phyloP scores from a whole-genome alignment of 2,113 vertebrate genomes.

The Pomatorhinus ruficollis region DNA sequence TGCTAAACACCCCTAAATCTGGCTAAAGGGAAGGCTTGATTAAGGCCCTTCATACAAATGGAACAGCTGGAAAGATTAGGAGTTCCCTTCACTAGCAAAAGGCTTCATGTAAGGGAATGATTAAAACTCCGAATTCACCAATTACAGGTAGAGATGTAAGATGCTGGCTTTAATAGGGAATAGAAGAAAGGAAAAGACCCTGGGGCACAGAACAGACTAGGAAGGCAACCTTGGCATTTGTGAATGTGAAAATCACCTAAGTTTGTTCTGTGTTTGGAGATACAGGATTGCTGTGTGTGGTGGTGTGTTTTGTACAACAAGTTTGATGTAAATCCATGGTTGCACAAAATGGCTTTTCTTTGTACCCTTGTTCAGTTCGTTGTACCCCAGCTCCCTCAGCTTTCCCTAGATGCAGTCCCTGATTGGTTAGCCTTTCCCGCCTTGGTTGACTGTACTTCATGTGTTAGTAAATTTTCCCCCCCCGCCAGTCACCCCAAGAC shows the following conservation, averaged over 20 bases:
- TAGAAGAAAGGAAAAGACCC: not conserved
- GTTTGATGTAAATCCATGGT: too few relatives aligned
- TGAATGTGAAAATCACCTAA: not conserved
- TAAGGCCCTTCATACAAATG: not conserved
- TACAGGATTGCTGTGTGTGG: not conserved
- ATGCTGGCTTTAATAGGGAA: not conserved
- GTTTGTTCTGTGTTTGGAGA: not conserved
- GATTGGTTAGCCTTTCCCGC: too few relatives aligned
- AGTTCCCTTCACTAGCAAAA: not conserved
- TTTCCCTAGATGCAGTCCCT: too few relatives aligned
- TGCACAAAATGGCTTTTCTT: too few relatives aligned
- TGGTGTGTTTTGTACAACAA: too few relatives aligned
- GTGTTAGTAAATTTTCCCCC: too few relatives aligned
- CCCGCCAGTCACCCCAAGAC: too few relatives aligned
- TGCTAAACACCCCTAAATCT: not conserved
- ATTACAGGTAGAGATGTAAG: not conserved
- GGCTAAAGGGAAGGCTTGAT: not conserved
- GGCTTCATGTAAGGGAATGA: not conserved
- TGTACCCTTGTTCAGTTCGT: too few relatives aligned
- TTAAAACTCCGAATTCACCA: not conserved
- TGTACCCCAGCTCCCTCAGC: too few relatives aligned
- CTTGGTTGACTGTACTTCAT: too few relatives aligned
- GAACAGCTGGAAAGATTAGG: not conserved
- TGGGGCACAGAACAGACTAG: not conserved
- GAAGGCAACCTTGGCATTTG: not conserved